Conservation (phyloP, 1,140 invertebrate species). For the Listronotus bonariensis region DNA sequence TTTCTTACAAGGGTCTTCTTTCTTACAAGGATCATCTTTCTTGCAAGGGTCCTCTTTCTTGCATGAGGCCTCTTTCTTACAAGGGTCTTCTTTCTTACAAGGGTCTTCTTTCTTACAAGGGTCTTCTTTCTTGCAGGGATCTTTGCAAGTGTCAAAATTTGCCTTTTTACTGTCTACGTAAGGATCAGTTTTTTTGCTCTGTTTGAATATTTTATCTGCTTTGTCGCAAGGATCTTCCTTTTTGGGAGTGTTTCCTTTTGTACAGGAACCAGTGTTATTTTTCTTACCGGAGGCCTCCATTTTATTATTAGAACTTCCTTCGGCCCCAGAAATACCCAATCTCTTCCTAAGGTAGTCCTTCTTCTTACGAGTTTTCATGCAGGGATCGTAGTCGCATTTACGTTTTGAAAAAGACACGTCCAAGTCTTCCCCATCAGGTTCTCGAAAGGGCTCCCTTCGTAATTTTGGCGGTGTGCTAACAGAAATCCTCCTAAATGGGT, state of each 20-base stretch:
- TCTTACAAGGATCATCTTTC: constrained; percentile 11
- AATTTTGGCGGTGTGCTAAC: not conserved
- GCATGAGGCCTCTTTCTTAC: constrained; percentile 8
- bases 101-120: constrained; percentile 27
- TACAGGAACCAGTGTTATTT: not conserved
- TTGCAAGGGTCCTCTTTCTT: constrained; percentile 21
- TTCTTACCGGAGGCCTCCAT: not conserved
- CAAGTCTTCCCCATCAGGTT: not conserved
- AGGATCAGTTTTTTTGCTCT: constrained; percentile 2
- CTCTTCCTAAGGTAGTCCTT: not conserved
- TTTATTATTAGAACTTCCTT: not conserved
- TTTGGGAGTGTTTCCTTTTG: constrained; percentile 1
- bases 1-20: not conserved
- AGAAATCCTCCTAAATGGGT: constrained; percentile 5
- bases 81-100: constrained; percentile 13
- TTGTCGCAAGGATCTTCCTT: constrained; percentile 13
- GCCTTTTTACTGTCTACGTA: no score
- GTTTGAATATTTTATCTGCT: constrained; percentile 9
- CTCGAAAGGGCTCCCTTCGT: not conserved
- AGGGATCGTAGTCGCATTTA: not conserved
- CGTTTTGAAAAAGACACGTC: no score
- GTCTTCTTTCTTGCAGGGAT: constrained; percentile 35
- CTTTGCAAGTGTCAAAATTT: not conserved
- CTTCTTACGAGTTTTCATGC: not conserved
- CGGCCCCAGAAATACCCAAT: not conserved